Conservation (phyloP, 1,140 invertebrate species). For the Ceratosolen fusciceps region DNA sequence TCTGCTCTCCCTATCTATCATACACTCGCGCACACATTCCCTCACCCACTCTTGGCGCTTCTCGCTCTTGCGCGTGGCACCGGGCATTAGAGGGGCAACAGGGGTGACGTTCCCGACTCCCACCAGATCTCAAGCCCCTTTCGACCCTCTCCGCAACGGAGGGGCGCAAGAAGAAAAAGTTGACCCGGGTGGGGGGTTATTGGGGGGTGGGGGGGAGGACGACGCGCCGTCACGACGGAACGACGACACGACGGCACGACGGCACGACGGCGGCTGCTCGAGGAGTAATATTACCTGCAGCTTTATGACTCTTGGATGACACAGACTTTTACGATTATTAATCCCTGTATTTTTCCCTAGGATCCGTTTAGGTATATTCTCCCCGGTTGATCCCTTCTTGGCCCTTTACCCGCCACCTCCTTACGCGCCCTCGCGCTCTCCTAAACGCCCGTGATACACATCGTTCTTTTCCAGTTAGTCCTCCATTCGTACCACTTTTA, state of each 20-base stretch:
- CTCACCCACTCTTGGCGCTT: neutral
- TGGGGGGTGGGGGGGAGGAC: no score
- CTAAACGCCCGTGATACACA: neutral
- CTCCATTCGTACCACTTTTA: neutral
- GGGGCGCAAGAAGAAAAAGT: constrained; percentile 28
- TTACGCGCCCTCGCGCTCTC: neutral
- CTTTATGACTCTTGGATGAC: constrained; percentile 59
- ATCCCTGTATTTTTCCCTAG: constrained; percentile 59
- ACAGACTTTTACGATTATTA: constrained; percentile 64
- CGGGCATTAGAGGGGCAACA: constrained; percentile 2
- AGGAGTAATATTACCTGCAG: constrained; percentile 58
- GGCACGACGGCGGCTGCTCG: constrained; percentile 11
- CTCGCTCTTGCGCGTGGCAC: neutral
- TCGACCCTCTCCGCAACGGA: neutral
- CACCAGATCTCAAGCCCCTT: neutral
- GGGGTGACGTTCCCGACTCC: constrained; percentile 17
- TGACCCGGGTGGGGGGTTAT: constrained; percentile 12
- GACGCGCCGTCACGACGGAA: neutral
- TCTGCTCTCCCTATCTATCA: neutral
- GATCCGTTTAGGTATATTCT: constrained; percentile 52
- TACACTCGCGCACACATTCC: neutral
- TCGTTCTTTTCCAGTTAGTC: neutral
- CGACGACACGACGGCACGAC: constrained; percentile 19
- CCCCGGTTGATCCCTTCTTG: neutral
- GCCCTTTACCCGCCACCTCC: neutral